Percentiles rank a stretch among this genome's conserved stretches.
Conservation (phyloP, 2,113 vertebrate species). For the Cyanocitta stelleri region DNA sequence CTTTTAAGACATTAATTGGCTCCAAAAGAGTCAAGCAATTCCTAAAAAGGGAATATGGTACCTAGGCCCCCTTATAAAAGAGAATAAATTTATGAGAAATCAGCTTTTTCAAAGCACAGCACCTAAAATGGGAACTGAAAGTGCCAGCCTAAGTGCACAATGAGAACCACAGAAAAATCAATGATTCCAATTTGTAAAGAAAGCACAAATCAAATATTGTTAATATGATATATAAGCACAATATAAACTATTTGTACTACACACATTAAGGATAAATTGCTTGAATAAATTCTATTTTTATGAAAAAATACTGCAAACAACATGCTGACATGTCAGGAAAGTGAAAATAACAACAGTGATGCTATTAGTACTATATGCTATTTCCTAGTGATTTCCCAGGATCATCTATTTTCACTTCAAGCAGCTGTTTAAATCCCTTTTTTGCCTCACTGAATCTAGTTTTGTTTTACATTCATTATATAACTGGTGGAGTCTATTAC, state of each 20-base stretch:
- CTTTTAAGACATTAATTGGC: not conserved
- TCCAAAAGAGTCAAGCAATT: not conserved
- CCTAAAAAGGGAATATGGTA: not conserved
- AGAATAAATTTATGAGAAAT: not conserved
- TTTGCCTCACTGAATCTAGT: not conserved
- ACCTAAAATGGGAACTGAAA: not conserved
- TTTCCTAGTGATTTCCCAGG: constrained; percentile 44
- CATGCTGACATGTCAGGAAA: constrained; percentile 60
- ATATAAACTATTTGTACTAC: constrained; percentile 58
- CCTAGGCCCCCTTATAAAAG: not conserved
- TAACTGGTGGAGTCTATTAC: not conserved
- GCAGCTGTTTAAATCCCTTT: not conserved
- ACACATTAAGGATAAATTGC: constrained; percentile 69
- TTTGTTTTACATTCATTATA: not conserved
- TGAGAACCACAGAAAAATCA: constrained; percentile 61
- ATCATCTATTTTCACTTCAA: constrained; percentile 3
- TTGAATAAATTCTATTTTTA: constrained; percentile 74
- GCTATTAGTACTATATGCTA: constrained; percentile 15
- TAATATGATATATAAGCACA: constrained; percentile 68
- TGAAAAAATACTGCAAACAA: constrained; percentile 69
- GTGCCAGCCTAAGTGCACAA: constrained; percentile 25
- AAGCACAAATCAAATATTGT: constrained; percentile 62
- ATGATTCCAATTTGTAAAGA: constrained; percentile 68
- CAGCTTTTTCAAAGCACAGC: not conserved
- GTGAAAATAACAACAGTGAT: constrained; percentile 68